A percentile compares a stretch with the other conserved stretches of the same genome.
Conservation (phyloP, 2,888 invertebrate genomes). For the Torymus auratus region DNA sequence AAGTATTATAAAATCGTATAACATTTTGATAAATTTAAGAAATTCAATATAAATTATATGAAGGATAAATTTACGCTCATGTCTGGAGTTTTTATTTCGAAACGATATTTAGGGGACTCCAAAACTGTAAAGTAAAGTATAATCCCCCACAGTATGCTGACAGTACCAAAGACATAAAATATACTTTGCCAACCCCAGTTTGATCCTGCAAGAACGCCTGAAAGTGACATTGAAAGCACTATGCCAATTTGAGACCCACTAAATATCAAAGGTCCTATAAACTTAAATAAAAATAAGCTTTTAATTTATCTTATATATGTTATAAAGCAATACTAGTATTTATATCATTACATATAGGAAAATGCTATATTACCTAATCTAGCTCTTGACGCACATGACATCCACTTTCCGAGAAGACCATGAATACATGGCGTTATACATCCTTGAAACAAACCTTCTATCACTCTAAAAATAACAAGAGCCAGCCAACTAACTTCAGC, state of each 20-base stretch:
- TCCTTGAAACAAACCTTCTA: constrained; percentile 5
- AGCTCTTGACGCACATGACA: too few species aligned
- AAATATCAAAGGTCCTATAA: background rate
- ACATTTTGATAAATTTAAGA: too few species aligned
- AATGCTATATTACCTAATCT: too few species aligned
- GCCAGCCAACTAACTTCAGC: background rate
- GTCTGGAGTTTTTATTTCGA: too few species aligned
- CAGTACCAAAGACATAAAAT: background rate
- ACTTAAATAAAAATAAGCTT: constrained; percentile 1
- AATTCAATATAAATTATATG: too few species aligned
- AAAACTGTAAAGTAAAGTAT: background rate
- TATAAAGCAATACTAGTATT: too few species aligned
- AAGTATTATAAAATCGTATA: too few species aligned
- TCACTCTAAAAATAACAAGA: constrained; percentile 1
- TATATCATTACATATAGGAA: too few species aligned
- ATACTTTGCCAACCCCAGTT: background rate
- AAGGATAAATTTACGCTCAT: too few species aligned
- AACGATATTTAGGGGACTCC: too few species aligned
- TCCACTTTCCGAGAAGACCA: too few species aligned
- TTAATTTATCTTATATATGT: background rate
- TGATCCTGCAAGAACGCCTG: background rate
- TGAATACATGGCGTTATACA: background rate
- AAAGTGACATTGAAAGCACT: background rate
- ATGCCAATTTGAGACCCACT: constrained; percentile 3
- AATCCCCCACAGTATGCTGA: background rate